These are phyloP conservation scores for Syngnathus acus DNA, from an alignment of 2,797 vertebrate genomes.

Conservation along the genomic window DNA sequence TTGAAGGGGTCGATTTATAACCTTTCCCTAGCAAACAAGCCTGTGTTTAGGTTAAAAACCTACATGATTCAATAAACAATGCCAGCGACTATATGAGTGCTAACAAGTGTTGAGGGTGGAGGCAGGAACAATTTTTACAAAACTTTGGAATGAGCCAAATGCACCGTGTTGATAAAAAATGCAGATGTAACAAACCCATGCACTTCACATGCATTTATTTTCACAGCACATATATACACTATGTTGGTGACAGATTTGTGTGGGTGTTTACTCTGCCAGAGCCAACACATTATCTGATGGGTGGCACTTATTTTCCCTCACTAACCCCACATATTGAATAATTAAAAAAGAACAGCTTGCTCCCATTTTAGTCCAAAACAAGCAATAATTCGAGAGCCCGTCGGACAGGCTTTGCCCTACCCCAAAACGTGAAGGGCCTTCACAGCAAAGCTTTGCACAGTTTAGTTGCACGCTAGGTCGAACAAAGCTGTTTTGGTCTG, in stretches of 20 bases:
- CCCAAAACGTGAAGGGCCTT: conserved; percentile 45
- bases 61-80: too few relatives aligned
- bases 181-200: not conserved
- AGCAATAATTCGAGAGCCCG: conserved; percentile 47
- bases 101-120: too few relatives aligned
- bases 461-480: conserved; percentile 49
- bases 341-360: conserved; percentile 52
- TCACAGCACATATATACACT: conserved; percentile 5
- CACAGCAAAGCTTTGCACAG: conserved; percentile 38
- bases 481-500: conserved; percentile 31
- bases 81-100: too few relatives aligned
- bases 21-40: too few relatives aligned
- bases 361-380: conserved; percentile 49
- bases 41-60: too few relatives aligned
- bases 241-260: conserved; percentile 38
- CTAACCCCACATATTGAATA: conserved; percentile 57
- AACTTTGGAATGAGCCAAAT: too few relatives aligned
- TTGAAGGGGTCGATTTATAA: too few relatives aligned
- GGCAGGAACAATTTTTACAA: too few relatives aligned
- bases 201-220: not conserved
- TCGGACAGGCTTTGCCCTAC: conserved; percentile 50
- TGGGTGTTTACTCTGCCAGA: conserved; percentile 48
- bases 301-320: conserved; percentile 39
- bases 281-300: conserved; percentile 55
- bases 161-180: not conserved